Conservation (phyloP, 2,888 invertebrate genomes). For the Poecilus cupreus region DNA sequence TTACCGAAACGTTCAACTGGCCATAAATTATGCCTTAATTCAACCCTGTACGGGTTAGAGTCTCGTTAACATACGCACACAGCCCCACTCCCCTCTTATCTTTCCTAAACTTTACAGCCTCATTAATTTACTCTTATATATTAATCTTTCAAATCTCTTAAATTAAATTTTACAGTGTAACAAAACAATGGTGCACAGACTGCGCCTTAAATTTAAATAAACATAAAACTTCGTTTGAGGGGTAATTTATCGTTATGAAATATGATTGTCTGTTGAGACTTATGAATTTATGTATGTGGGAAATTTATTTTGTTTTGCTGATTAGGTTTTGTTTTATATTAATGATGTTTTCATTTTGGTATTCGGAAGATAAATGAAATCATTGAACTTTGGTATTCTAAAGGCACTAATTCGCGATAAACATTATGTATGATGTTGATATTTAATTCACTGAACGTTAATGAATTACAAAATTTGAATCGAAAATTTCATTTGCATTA, state of each 20-base stretch:
- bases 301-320: conserved; percentile 9
- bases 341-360: neutral
- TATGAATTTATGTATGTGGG: neutral
- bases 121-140: conserved; percentile 45
- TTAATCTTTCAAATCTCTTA: conserved; percentile 47
- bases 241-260: conserved; percentile 14
- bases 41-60: conserved; percentile 22
- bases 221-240: neutral
- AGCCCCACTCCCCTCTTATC: neutral
- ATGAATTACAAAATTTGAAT: neutral
- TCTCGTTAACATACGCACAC: conserved; percentile 37
- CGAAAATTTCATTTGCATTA: neutral
- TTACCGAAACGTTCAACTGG: conserved; percentile 34
- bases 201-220: neutral
- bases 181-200: conserved; percentile 1
- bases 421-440: neutral
- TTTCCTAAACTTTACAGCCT: neutral
- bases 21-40: conserved; percentile 36
- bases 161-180: conserved; percentile 29
- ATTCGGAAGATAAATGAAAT: neutral
- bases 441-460: neutral
- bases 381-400: neutral
- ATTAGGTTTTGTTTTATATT: conserved; percentile 4
- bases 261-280: conserved; percentile 1
- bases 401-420: neutral